Base-by-base conservation (phyloP, 2,888 invertebrate species). In the Spilarctia lutea region DNA sequence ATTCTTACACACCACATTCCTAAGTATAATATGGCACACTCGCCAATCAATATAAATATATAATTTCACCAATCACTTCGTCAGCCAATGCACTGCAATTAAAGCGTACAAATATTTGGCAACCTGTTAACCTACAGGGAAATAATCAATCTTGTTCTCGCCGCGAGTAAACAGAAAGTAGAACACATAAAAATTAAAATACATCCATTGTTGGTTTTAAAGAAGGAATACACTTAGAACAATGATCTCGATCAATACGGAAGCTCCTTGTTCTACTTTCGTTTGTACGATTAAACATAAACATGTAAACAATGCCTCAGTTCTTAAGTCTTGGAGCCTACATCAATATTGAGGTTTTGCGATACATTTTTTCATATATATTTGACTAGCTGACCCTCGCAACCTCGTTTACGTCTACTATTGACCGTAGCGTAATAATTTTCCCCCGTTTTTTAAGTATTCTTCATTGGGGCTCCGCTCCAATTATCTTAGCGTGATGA, bases 171-270 rank as follows among this genome's bases (percentile, higher is more conserved):
- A 18, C 39, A 27, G 30, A 56, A 72, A 65, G 65, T 69, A 56
- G 65, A 33, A 42, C 67, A 68, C 52, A 39, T 73, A 63, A 69
- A 68, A 60, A 45, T 71, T 65, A 39, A 72, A 72, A 69, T 56
- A 68, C 65, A 65, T 24, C 48, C 48, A 73, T 75, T 75, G 72
- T 70, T 73, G 48, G 63, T 45, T 63, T 65, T 30, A 33, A 39
- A 69, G 67, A 71, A 70, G 48, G n/a, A 73, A 66, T 66, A 65
- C 68, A 48, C 30, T 65, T 35, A 65, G 65, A 73, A 70, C 65
- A 68, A 27, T 72, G 73, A n/a, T 73, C 72, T 27, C 60, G 68
- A 76, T 76, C 45, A 72, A 76, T n/a, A 66, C 75, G 76, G 78
- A 75, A 79, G 65, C 60, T 65, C 68, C 65, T 72, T 65, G 71